phyloP scores from a whole-genome alignment of 1,140 invertebrate genomes.

The Leptoteleia sp. region DNA sequence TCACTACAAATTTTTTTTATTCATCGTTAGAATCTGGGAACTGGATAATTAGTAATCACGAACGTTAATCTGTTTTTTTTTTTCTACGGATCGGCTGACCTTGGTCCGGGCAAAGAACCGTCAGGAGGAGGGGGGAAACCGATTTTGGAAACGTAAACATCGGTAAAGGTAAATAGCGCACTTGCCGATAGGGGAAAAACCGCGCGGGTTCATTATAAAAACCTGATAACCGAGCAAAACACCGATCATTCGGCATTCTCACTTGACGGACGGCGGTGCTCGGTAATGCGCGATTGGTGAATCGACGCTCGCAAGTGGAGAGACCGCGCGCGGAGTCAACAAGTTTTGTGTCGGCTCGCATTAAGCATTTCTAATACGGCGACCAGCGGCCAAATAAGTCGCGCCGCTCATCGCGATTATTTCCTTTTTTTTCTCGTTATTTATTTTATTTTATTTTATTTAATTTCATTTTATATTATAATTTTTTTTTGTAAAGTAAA shows the following conservation, averaged over 20 bases:
- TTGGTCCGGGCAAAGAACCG: not conserved
- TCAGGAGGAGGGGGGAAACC: not conserved
- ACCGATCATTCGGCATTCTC: constrained; percentile 51
- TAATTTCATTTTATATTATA: too few relatives aligned
- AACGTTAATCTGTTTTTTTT: too few relatives aligned
- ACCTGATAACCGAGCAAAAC: constrained; percentile 63
- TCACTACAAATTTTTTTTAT: too few relatives aligned
- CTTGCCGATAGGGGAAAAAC: constrained; percentile 63
- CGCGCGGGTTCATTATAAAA: constrained; percentile 48
- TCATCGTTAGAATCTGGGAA: too few relatives aligned
- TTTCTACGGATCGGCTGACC: too few relatives aligned
- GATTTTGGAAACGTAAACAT: constrained; percentile 28
- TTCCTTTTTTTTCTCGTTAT: not conserved
- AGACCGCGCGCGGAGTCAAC: constrained; percentile 13
- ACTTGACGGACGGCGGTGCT: constrained; percentile 44
- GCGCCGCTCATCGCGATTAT: too few relatives aligned
- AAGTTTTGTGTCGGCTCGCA: constrained; percentile 2
- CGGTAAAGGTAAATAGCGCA: constrained; percentile 49
- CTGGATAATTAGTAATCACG: too few relatives aligned
- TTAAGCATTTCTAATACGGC: constrained; percentile 8
- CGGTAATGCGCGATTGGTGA: constrained; percentile 48
- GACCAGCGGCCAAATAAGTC: constrained; percentile 1
- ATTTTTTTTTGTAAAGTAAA: too few relatives aligned
- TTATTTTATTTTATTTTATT: too few relatives aligned
- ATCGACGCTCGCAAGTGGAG: constrained; percentile 16